Conservation (phyloP, 1,140 invertebrate genomes). For the Papilio polyxenes region DNA sequence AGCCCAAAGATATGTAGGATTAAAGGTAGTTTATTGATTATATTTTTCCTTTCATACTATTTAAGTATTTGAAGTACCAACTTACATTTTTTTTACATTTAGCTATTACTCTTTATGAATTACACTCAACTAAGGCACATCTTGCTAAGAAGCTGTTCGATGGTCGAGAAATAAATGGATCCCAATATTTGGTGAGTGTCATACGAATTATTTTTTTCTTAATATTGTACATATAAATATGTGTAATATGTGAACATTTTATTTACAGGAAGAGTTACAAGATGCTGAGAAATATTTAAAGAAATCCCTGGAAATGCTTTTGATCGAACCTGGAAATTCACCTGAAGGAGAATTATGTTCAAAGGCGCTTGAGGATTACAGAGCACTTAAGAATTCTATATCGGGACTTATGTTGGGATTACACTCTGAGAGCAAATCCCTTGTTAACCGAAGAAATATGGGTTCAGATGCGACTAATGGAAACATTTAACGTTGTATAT, state of each 20-base stretch:
- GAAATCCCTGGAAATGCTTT: slow-evolving; percentile 83
- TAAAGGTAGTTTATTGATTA: slow-evolving; percentile 79
- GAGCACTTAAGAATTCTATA: slow-evolving; percentile 82
- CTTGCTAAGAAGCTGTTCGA: slow-evolving; percentile 83
- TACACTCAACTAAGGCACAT: slow-evolving; percentile 85
- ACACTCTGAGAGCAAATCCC: slow-evolving; percentile 65
- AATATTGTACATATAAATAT: not conserved
- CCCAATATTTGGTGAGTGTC: slow-evolving; percentile 73
- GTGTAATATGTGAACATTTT: slow-evolving; percentile 28
- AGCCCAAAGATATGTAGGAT: slow-evolving; percentile 88
- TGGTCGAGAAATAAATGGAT: slow-evolving; percentile 78
- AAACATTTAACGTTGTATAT: not conserved
- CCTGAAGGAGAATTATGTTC: slow-evolving; percentile 86
- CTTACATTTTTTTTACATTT: slow-evolving; percentile 39
- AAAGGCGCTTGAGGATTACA: slow-evolving; percentile 84
- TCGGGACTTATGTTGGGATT: slow-evolving; percentile 71
- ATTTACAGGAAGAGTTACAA: slow-evolving; percentile 74
- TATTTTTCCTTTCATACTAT: not conserved
- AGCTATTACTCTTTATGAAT: slow-evolving; percentile 88
- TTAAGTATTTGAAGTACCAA: not conserved
- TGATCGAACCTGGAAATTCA: slow-evolving; percentile 86
- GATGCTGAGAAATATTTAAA: slow-evolving; percentile 83
- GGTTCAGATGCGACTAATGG: not conserved
- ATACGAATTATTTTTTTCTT: slow-evolving; percentile 17
- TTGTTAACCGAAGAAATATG: slow-evolving; percentile 46